Base-by-base conservation (phyloP, 1,140 invertebrate genomes). In the Pseudomyrmex cubaensis region DNA sequence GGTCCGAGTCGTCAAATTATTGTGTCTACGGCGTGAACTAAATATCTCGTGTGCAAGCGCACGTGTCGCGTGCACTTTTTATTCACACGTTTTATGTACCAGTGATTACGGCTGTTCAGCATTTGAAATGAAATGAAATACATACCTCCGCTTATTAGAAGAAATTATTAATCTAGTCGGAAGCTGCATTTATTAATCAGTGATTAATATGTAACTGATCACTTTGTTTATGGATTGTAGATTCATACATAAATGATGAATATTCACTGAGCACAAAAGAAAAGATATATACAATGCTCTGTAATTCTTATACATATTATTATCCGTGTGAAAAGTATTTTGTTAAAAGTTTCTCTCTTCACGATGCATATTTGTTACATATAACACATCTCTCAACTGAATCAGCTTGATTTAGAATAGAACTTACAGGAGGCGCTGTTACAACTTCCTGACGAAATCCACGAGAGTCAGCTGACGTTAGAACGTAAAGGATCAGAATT, bases 1-100 rank as follows among this genome's bases (percentile, higher is more conserved):
- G 91, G 91, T 74, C 89, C 88, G 59, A 10, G 44, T 83, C 56
- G 63, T 88, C 63, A 89, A 91, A 86, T 87, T 66, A n/a, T 82
- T 70, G 54, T 83, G 77, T 25, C 46, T 46, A 82, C 85, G 72
- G 66, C 35, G 63, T 57, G 20, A 83, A 83, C 61, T 70, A 73
- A 73, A 62, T 76, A 84, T 80, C 70, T 74, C 75, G 62, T 82
- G 77, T 66, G 22, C 76, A 48, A 35, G 35, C 35, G 35, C 74
- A 56, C 20, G 62, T 50, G 62, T 87, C 87, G 84, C 52, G 46
- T 67, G 20, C 44, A 20, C n/a, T 8, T 22, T 48, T 20, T 69
- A 67, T 77, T 67, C 25, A 50, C 46, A 61, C 13, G 9, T 35
- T 77, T 77, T 25, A 66, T 63, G 2, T 12, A 15, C 8, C 9